Base-by-base conservation (phyloP, 1,140 invertebrate species). In the Pinna nobilis region DNA sequence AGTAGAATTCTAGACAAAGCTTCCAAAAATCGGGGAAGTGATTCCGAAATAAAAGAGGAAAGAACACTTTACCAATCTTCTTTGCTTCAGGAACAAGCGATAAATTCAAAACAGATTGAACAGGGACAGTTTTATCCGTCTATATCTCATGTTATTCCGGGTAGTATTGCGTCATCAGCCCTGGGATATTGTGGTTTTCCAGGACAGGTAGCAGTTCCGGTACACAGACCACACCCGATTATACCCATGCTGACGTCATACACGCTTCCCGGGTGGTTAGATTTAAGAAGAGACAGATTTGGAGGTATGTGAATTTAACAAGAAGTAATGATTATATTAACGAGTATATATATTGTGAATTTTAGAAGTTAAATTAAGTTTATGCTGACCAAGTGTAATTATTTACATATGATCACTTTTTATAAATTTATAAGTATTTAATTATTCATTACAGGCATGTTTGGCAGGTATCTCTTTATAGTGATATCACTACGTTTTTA, bases 271-370 rank as follows among this genome's bases (percentile, higher is more conserved):
- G 73, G 73, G n/a, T 81, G 79, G 79, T 66, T 81, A 25, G 79
- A 81, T 41, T 70, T 81, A 30, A 57, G 76, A 33, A 55, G 79
- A 57, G 79, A 81, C 60, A 76, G 79, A 74, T 81, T 76, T 64
- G 76, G 76, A 47, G 63, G 79, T 81, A 63, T 57, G 75, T 63
- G n/a, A n/a, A n/a, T n/a, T 39, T 55, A 51, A 53, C n/a, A 15
- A 15, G n/a, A 35, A 13, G 32, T 59, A 32, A 32, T 30, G 30
- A 18, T 0, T 25, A 20, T 23, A 51, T 13, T 7, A 7, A 0
- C 20, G 20, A 20, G 9, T 53, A 3, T 53, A 28, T 51, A 25
- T 30, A 53, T 6, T 23, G 32, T n/a, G n/a, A n/a, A n/a, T n/a
- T n/a, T n/a, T n/a, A n/a, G n/a, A n/a, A n/a, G n/a, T n/a, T n/a